A percentile compares a stretch with the other conserved stretches of the same genome.
Evolutionary conservation across 1,140 invertebrate genomes (phyloP).

Genomic region (Nasonia giraulti): DNA sequence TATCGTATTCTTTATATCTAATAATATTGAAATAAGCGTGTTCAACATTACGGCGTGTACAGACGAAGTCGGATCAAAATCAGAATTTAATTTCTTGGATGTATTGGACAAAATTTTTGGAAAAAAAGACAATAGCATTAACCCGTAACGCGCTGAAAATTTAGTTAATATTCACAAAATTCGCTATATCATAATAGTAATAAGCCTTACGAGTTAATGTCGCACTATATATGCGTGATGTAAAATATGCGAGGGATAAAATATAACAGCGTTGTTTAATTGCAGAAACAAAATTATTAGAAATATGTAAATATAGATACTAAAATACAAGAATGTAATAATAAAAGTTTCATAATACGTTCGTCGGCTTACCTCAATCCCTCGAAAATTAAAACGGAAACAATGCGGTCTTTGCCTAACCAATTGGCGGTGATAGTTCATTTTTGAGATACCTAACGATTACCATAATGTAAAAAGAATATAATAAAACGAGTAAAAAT

Average conservation of each 20-base stretch:
- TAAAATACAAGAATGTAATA: background rate
- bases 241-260: no score
- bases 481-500: no score
- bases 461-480: no score
- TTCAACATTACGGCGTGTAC: background rate
- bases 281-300: background rate
- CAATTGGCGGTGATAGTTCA: no score
- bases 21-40: background rate
- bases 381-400: background rate
- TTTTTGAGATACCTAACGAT: no score
- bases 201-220: background rate
- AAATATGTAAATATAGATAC: no score
- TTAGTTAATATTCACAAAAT: no score
- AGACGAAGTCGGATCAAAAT: background rate
- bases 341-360: background rate
- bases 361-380: slow-evolving; percentile 2
- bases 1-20: no score
- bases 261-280: background rate
- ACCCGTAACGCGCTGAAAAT: background rate
- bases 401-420: no score
- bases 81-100: no score
- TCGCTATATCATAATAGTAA: no score
- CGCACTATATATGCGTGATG: no score
- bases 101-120: background rate
- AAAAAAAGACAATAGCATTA: background rate